Base-by-base conservation (phyloP, 1,140 invertebrate species). In the Dendrolimus punctatus region DNA sequence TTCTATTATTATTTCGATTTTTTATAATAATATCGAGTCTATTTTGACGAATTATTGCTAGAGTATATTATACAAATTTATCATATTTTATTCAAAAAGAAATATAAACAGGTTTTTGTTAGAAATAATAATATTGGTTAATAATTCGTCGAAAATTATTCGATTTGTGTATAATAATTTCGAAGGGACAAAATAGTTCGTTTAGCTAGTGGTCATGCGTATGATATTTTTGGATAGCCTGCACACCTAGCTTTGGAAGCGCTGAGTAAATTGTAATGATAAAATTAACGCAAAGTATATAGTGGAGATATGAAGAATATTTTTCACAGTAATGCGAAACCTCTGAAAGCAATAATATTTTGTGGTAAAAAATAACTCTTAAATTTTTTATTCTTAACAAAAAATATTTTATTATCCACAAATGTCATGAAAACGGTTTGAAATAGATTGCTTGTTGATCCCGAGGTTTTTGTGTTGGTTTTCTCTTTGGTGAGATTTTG, bases 271-370 rank as follows among this genome's bases (percentile, higher is more conserved):
- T 68, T 67, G 53, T 66, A 61, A 64, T 61, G 68, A 62, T 58
- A 55, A 65, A 58, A 61, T 62, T 53, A 55, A 51, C 53, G 57
- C 63, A 65, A 44, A 58, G 59, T 49, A 51, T 55, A 60, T 54
- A 52, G 66, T 59, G 53, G 51, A 60, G 57, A 42, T 51, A 63
- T 60, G 50, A 71, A 72, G 55, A 73, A 71, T 83, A 83, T 82
- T 85, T 83, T 82, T 80, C 76, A 79, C 55, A 56, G 62, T 73
- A 79, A 81, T 72, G 66, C 74, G 60, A 63, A 75, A 82, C 76
- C 73, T 79, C 75, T 73, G 73, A 82, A 77, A 82, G 80, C 80
- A 80, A 82, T 85, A 85, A 80, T 82, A 83, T 85, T 85, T 85
- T 85, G 74, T 82, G 77, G 77, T 80, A 53, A 74, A n/a, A 77